A percentile compares a stretch with the other conserved stretches of the same genome.
These are phyloP conservation scores for Babylonia areolata DNA, from an alignment of 1,140 invertebrate genomes.

Conservation along the genomic window DNA sequence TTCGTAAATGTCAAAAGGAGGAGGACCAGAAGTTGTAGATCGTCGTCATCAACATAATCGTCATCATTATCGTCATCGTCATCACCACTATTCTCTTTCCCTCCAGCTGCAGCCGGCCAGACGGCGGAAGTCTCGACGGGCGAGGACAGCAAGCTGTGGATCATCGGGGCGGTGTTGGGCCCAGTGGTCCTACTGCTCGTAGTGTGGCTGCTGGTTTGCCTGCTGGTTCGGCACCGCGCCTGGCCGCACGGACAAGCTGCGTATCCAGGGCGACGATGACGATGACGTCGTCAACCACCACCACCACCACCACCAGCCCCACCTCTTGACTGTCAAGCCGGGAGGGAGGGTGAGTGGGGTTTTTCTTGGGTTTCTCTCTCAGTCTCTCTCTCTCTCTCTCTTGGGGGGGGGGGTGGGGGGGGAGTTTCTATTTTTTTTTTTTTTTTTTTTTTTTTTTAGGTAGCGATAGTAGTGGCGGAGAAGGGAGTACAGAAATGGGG, in stretches of 20 bases:
- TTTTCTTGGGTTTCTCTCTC: not conserved
- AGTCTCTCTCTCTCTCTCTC: no score
- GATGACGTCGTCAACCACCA: not conserved
- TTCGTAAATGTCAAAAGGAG: no score
- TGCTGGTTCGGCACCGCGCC: conserved; percentile 6
- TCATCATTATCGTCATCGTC: not conserved
- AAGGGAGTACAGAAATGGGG: no score
- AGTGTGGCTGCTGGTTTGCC: conserved; percentile 28
- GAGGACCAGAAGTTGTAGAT: no score
- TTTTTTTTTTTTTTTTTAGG: no score
- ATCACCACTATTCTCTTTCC: not conserved
- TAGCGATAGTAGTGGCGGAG: no score
- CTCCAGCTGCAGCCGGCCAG: not conserved
- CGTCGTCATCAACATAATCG: not conserved
- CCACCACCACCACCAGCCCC: not conserved
- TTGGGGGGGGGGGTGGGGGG: no score
- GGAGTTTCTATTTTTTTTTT: no score
- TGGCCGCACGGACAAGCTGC: conserved; percentile 16
- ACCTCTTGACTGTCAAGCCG: conserved; percentile 31
- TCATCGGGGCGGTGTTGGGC: conserved; percentile 42
- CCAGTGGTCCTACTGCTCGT: conserved; percentile 13
- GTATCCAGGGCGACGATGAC: not conserved
- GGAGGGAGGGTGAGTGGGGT: not conserved
- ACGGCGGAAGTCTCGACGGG: not conserved
- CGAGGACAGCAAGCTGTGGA: conserved; percentile 32